These are phyloP conservation scores for Campylorhamphus procurvoides DNA, from an alignment of 2,113 vertebrate species.

Conservation along the genomic window DNA sequence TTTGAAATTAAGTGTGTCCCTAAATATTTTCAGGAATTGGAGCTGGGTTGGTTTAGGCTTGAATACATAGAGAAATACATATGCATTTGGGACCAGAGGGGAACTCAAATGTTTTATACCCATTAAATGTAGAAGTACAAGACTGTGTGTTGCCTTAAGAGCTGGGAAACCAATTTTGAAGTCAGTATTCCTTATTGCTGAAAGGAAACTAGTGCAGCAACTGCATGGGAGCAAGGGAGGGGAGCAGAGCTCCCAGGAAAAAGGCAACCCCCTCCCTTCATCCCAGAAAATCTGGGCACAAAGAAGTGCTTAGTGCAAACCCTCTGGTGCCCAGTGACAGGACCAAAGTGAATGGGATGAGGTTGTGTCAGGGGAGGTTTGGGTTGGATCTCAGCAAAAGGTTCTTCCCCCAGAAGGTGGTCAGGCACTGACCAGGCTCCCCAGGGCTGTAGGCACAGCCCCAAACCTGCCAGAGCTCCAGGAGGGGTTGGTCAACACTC, in stretches of 20 bases:
- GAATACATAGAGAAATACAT: neutral
- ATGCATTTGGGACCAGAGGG: neutral
- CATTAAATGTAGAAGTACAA: neutral
- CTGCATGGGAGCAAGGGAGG: neutral
- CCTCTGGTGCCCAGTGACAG: neutral
- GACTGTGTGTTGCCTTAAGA: neutral
- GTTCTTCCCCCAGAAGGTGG: neutral
- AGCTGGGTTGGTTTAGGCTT: constrained; percentile 29
- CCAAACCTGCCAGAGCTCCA: neutral
- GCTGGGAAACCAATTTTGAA: neutral
- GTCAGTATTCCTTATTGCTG: neutral
- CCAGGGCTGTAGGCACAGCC: neutral
- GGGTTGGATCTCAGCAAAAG: neutral
- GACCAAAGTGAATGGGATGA: neutral
- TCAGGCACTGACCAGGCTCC: neutral
- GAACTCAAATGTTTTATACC: constrained; percentile 3
- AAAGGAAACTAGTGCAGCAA: neutral
- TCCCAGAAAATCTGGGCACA: neutral
- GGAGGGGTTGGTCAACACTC: neutral
- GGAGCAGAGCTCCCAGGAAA: neutral
- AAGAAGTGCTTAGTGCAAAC: neutral
- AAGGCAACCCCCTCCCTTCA: neutral
- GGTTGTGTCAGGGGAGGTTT: neutral
- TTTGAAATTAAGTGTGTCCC: constrained; percentile 3
- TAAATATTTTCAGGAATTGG: neutral